Base-by-base conservation (phyloP, 1,140 invertebrate species). In the Phymastichus coffea region DNA sequence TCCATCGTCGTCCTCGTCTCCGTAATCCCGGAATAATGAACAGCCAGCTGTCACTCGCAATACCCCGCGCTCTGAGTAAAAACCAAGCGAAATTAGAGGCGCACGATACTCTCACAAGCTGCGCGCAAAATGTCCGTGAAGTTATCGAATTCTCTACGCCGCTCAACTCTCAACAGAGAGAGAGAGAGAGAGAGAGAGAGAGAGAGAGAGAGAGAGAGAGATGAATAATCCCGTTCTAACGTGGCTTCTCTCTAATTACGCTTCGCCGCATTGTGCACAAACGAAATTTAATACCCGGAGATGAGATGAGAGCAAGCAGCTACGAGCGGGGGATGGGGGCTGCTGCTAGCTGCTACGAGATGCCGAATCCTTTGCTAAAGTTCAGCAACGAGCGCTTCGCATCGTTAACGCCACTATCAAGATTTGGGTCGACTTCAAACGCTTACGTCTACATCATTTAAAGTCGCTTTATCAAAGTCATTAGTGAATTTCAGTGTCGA, bases 1-100 rank as follows among this genome's bases (percentile, higher is more conserved):
- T 44, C 25, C 43, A 20, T 10, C 17, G n/a, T 20, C 15, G 25
- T 17, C 23, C 61, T 54, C 38, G 41, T 48, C 61, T 64, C 61
- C 63, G 67, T 77, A 75, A 77, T 76, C 71, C 71, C 65, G 67
- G 71, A 77, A 76, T 77, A 75, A 77, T 76, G 74, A 76, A 77
- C 74, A 76, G 69, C 64, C 69, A 72, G 71, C 68, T 76, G 75
- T 76, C 74, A 72, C 70, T 72, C 63, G 68, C 71, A 77, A 74
- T 71, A 71, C 65, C 66, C 63, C 61, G 64, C 60, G 28, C 14
- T 38, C 37, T 15, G 37, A 37, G 37, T 44, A 59, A 52, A 59
- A 59, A 30, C 38, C 40, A 38, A 57, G 23, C 43, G 58, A 63
- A 60, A 47, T 58, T 60, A 55, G 56, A 6, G 43, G 47, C n/a